Evolutionary conservation across 2,113 vertebrate species (phyloP), one percentile per base, ranked within the genome.

Genomic region (Python bivittatus): DNA sequence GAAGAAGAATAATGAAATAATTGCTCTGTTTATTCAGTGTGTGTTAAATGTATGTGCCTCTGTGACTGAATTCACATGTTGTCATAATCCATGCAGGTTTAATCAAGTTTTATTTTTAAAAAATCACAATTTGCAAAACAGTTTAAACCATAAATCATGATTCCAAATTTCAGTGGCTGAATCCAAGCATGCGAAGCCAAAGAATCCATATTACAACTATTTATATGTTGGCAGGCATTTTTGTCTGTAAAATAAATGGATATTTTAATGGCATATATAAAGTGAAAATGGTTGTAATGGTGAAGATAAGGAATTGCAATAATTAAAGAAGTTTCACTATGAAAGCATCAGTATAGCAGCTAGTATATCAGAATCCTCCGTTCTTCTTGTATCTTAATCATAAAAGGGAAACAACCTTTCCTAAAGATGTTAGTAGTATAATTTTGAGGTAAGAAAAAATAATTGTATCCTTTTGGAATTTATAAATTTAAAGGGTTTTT

Each of bases 401-500:
- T 84, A 57, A 86, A 54, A 42, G 53, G 12, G 7, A 86, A 85
- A 58, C 22, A 10, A 15, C 48, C 15, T 79, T 72, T 72, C 38
- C 11, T 68, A 54, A 79, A 79, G 3, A 52, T 33, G 6, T 53
- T 53, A 27, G 11, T 86, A n/a, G 44, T 4, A 52, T 52, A 61
- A 5, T 33, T 2, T 48, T 85, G 53, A 89, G 58, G 22, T n/a
- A 83, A 44, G 89, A 58, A 56, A n/a, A n/a, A n/a, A n/a, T n/a
- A 48, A 15, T 88, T 57, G 22, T 60, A 84, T 52, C 27, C 22
- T 2, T 88, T 68, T 42, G 64, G n/a, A 7, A n/a, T 86, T 91
- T 79, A n/a, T 88, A 57, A 88, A 89, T 94, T 93, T 96, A 93
- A 90, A 93, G 60, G 93, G 93, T 84, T 95, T 88, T 92, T 95